Evolutionary conservation across 2,113 vertebrate species (phyloP).

Genomic region (Megaceryle torquata): DNA sequence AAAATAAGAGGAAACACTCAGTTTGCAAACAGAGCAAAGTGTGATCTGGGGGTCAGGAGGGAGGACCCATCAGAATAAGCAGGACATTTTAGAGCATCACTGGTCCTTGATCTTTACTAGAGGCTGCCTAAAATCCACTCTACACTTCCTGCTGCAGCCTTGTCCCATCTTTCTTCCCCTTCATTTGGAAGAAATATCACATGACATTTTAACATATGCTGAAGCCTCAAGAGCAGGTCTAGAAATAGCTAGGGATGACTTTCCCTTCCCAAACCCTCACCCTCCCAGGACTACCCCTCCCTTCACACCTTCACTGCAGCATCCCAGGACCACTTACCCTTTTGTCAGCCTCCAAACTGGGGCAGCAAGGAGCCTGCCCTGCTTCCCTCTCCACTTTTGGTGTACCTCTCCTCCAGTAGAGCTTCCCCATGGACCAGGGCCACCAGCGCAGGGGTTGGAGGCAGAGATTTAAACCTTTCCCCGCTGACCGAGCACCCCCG

Average conservation of each 20-base stretch:
- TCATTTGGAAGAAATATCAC: not conserved
- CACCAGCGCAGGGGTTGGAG: accelerated
- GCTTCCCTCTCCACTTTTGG: not conserved
- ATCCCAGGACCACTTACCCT: not conserved
- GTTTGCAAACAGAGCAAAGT: slow-evolving; percentile 7
- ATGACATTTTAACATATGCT: not conserved
- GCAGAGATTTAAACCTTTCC: not conserved
- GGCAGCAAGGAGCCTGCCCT: not conserved
- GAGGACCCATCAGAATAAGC: not conserved
- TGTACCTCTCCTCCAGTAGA: not conserved
- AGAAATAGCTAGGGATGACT: not conserved
- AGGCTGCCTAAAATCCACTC: not conserved
- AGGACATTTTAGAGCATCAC: not conserved
- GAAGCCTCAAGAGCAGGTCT: not conserved
- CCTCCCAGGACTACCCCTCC: not conserved
- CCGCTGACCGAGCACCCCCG: not conserved
- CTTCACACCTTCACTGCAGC: not conserved
- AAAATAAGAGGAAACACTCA: not conserved
- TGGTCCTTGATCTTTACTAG: not conserved
- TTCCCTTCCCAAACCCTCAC: not conserved
- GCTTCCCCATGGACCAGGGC: not conserved
- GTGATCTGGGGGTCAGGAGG: not conserved
- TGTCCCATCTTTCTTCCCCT: not conserved
- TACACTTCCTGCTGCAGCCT: not conserved
- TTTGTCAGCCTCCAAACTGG: not conserved